These are phyloP conservation scores for Mugil cephalus DNA, from an alignment of 2,113 vertebrate genomes.

Conservation along the genomic window DNA sequence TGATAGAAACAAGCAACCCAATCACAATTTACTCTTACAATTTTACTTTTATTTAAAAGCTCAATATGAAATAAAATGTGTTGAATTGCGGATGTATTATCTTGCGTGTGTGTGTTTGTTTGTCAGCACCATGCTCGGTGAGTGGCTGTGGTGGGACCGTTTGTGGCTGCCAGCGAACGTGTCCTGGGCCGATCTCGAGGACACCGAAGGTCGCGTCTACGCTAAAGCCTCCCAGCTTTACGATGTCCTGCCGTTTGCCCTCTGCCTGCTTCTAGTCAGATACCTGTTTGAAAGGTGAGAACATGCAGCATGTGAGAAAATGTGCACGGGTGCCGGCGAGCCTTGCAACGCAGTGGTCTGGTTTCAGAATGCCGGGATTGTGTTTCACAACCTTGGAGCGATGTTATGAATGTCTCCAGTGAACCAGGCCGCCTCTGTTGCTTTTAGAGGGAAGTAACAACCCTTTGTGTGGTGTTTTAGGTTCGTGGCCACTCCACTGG, in stretches of 20 bases:
- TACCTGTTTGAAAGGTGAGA: slow-evolving; percentile 89
- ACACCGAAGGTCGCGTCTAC: slow-evolving; percentile 85
- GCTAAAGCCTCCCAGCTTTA: slow-evolving; percentile 89
- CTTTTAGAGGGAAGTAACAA: background rate
- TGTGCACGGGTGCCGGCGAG: slow-evolving; percentile 1
- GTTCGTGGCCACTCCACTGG: slow-evolving; percentile 86
- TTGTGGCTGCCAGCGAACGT: slow-evolving; percentile 89
- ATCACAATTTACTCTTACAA: no score
- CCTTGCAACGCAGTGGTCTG: background rate
- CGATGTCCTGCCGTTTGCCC: slow-evolving; percentile 84
- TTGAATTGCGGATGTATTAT: background rate
- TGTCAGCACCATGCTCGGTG: slow-evolving; percentile 74
- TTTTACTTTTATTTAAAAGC: background rate
- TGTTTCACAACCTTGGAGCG: slow-evolving; percentile 36
- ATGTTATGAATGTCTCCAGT: slow-evolving; percentile 3
- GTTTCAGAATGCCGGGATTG: slow-evolving; percentile 33
- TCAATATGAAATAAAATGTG: background rate
- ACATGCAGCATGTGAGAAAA: background rate
- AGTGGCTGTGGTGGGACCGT: slow-evolving; percentile 92
- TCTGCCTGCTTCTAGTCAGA: slow-evolving; percentile 86
- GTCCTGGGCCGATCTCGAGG: slow-evolving; percentile 90
- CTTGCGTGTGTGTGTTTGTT: slow-evolving; percentile 15
- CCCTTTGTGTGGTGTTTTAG: slow-evolving; percentile 76
- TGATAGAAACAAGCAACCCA: no score
- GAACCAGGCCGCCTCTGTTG: background rate